These are phyloP conservation scores for Melanotaenia nigrans DNA, from an alignment of 2,797 vertebrate species.

Conservation along the genomic window DNA sequence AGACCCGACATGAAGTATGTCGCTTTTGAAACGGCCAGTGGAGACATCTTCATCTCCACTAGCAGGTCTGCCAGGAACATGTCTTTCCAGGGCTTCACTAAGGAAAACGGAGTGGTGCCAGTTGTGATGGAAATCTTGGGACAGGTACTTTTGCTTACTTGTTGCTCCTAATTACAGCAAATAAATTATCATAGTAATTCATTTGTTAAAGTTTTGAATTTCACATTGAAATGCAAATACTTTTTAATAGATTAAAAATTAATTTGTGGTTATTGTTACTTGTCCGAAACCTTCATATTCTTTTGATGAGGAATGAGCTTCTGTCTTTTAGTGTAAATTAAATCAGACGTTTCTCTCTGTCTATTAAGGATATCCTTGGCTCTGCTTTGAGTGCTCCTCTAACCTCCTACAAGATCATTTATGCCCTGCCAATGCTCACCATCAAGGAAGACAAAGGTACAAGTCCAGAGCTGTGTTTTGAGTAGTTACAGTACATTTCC, in stretches of 20 bases:
- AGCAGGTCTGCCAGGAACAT: slow-evolving; percentile 94
- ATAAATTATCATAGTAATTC: not conserved
- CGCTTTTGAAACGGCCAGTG: slow-evolving; percentile 87
- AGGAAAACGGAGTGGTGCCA: slow-evolving; percentile 89
- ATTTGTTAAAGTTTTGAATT: not conserved
- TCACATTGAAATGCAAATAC: not conserved
- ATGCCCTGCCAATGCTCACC: slow-evolving; percentile 96
- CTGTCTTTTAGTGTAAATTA: not conserved
- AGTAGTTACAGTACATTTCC: not conserved
- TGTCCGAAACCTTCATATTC: not conserved
- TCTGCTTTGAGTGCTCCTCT: slow-evolving; percentile 90
- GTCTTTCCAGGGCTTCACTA: slow-evolving; percentile 96
- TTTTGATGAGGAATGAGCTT: not conserved
- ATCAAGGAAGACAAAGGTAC: slow-evolving; percentile 99
- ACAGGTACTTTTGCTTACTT: slow-evolving; percentile 81
- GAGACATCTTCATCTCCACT: slow-evolving; percentile 92
- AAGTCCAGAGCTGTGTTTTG: not conserved
- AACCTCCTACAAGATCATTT: slow-evolving; percentile 89
- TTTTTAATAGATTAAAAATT: not conserved
- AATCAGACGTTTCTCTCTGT: slow-evolving; percentile 3
- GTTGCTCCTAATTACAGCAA: not conserved
- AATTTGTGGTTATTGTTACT: not conserved
- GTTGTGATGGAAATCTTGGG: slow-evolving; percentile 94
- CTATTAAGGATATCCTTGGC: slow-evolving; percentile 90
- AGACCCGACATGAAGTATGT: slow-evolving; percentile 95